Conservation (phyloP, 2,113 vertebrate species). For the Notiomystis cincta region DNA sequence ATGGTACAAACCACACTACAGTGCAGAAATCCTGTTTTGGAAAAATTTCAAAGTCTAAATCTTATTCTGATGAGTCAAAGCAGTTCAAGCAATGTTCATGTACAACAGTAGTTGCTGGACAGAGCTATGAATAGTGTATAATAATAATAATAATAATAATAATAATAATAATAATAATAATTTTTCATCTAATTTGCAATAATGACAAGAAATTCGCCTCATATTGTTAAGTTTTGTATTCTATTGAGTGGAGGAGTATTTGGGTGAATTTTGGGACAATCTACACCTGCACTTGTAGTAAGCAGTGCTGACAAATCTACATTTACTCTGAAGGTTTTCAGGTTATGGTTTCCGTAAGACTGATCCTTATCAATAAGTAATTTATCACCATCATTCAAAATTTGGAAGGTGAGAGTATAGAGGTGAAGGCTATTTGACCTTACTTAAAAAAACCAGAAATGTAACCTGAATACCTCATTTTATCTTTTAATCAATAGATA, state of each 20-base stretch:
- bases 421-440: constrained; percentile 38
- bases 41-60: background rate
- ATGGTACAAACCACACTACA: background rate
- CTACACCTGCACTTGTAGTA: background rate
- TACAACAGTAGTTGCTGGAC: background rate
- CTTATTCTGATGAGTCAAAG: background rate
- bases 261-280: background rate
- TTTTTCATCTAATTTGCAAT: background rate
- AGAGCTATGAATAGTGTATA: background rate
- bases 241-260: background rate
- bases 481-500: constrained; percentile 37
- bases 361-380: constrained; percentile 6
- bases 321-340: background rate
- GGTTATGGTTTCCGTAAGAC: background rate
- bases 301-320: background rate
- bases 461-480: constrained; percentile 2
- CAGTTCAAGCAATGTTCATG: background rate
- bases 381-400: constrained; percentile 29
- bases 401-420: background rate
- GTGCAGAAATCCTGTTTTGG: background rate
- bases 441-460: constrained; percentile 36
- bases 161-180: background rate
- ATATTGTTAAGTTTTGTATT: background rate
- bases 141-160: too few species aligned
- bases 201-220: background rate